A percentile compares a stretch with the other conserved stretches of the same genome.
Evolutionary conservation across 92 coral and sea anemone species (phyloP).

Genomic region (Palythoa grandis): DNA sequence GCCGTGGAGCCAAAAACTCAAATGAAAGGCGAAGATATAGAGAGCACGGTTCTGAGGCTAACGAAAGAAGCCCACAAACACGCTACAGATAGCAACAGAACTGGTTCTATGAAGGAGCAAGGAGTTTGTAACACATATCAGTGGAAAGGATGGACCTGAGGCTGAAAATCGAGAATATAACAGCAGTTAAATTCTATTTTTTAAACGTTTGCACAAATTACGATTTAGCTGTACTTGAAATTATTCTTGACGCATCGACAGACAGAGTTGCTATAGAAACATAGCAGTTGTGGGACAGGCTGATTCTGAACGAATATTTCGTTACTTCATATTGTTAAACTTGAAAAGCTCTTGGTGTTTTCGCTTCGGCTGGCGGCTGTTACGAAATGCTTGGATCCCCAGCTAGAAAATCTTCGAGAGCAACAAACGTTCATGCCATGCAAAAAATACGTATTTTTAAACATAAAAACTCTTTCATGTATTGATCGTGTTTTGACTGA

Average conservation of each 20-base stretch:
- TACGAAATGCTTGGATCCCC: too few species aligned
- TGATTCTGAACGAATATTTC: neutral
- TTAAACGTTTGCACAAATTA: neutral
- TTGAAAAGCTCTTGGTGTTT: neutral
- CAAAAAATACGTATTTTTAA: too few species aligned
- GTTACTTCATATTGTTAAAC: neutral
- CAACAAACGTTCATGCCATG: too few species aligned
- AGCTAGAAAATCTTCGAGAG: too few species aligned
- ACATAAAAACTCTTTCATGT: too few species aligned
- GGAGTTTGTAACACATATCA: constrained; percentile 92
- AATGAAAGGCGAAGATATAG: constrained; percentile 62
- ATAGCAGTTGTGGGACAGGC: neutral
- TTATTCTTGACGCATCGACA: neutral
- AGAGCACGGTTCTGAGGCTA: constrained; percentile 73
- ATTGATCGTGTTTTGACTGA: too few species aligned
- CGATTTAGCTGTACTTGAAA: neutral
- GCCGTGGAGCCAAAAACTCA: constrained; percentile 62
- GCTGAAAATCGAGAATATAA: neutral
- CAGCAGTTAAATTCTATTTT: neutral
- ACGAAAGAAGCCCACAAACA: constrained; percentile 73
- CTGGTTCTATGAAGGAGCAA: constrained; percentile 90
- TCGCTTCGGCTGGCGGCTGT: too few species aligned
- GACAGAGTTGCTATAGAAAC: neutral
- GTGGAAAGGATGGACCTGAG: constrained; percentile 96
- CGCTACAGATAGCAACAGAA: constrained; percentile 86